Percentiles rank a stretch among this genome's conserved stretches.
Evolutionary conservation across 2,113 vertebrate genomes (phyloP).

Genomic region (Sylvilagus bachmani): DNA sequence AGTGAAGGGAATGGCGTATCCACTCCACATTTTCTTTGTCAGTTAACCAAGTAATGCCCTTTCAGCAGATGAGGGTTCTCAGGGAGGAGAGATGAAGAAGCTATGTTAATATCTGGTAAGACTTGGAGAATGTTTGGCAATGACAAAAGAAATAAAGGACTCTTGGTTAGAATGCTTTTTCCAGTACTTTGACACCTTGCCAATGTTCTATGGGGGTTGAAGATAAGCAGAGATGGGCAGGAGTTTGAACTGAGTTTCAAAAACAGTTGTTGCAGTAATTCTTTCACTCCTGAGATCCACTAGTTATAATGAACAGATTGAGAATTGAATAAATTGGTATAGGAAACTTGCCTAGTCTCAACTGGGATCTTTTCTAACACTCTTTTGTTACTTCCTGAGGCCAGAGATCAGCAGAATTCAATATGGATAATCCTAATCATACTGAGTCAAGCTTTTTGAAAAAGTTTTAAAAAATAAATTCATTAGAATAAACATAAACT

Average conservation of each 20-base stretch:
- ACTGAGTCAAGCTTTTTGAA: not conserved
- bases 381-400: not conserved
- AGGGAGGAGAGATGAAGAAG: constrained; percentile 73
- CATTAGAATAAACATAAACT: not conserved
- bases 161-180: constrained; percentile 70
- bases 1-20: not conserved
- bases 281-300: not conserved
- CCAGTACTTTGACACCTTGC: constrained; percentile 61
- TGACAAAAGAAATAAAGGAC: constrained; percentile 80
- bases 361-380: not conserved
- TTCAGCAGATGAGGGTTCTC: constrained; percentile 69
- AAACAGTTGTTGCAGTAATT: not conserved
- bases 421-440: not conserved
- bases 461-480: not conserved
- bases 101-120: constrained; percentile 77
- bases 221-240: not conserved
- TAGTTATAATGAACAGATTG: constrained; percentile 30
- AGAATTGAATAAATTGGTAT: not conserved
- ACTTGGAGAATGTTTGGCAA: constrained; percentile 71
- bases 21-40: constrained; percentile 21
- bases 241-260: constrained; percentile 23
- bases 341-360: not conserved
- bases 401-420: too few species aligned
- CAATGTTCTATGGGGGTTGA: not conserved
- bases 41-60: constrained; percentile 54